A percentile compares a stretch with the other conserved stretches of the same genome.
Conservation (phyloP, 2,888 invertebrate genomes). For the Caenorhabditis sp. region DNA sequence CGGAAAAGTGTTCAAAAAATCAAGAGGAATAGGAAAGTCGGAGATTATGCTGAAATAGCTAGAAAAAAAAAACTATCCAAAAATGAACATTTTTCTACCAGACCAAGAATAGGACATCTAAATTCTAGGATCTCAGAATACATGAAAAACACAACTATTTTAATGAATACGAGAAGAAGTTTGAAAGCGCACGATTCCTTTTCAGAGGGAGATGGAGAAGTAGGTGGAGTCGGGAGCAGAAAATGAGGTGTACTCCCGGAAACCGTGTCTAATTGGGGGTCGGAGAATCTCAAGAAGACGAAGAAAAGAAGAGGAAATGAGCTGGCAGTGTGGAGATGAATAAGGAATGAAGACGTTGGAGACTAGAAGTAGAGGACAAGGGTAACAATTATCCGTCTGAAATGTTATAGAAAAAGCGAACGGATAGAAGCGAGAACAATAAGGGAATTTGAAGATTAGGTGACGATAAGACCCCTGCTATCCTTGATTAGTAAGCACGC, state of each 20-base stretch:
- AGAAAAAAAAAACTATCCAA: too few species aligned
- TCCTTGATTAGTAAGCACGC: slow-evolving; percentile 15
- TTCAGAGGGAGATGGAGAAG: neutral
- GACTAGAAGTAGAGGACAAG: neutral
- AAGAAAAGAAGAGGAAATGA: neutral
- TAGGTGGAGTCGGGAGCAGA: neutral
- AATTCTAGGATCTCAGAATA: neutral
- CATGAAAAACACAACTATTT: slow-evolving; percentile 6
- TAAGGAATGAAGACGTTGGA: neutral
- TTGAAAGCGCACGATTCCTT: slow-evolving; percentile 27
- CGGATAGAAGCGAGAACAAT: slow-evolving; percentile 5
- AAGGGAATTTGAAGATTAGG: slow-evolving; percentile 16
- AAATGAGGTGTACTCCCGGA: slow-evolving; percentile 24
- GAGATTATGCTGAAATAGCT: too few species aligned
- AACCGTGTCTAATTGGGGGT: slow-evolving; percentile 27
- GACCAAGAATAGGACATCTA: neutral
- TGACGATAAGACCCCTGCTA: slow-evolving; percentile 4
- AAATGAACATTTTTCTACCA: too few species aligned
- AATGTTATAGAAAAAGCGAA: neutral
- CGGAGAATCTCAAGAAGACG: neutral
- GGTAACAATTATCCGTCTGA: slow-evolving; percentile 17
- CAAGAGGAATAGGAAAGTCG: too few species aligned
- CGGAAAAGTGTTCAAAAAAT: neutral
- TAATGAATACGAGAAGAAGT: slow-evolving; percentile 14
- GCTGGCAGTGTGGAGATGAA: slow-evolving; percentile 11